Percentiles rank a stretch among this genome's conserved stretches.
These are phyloP conservation scores for Epinotia bilunana DNA, from an alignment of 2,888 invertebrate species.

Conservation along the genomic window DNA sequence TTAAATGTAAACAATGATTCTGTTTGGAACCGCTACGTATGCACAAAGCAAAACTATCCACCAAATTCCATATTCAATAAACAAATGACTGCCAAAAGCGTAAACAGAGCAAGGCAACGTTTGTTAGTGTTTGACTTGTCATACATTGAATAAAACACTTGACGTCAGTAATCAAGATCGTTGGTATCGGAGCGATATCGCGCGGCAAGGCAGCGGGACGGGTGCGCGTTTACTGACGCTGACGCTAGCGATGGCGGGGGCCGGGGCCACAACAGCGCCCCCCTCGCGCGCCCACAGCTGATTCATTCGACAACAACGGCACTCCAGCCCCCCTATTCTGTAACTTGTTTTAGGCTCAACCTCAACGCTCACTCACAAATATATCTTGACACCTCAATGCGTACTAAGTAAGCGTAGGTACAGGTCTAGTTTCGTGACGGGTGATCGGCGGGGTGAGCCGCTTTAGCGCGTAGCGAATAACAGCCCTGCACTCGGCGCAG, in stretches of 20 bases:
- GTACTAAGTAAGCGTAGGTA: no score
- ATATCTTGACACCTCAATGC: no score
- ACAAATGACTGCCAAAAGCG: conserved; percentile 39
- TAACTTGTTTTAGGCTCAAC: no score
- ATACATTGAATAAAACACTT: conserved; percentile 34
- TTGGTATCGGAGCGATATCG: conserved; percentile 46
- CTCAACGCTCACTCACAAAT: no score
- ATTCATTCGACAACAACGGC: conserved; percentile 57
- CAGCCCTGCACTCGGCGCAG: background rate
- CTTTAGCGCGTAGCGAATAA: no score
- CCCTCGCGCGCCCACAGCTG: conserved; percentile 71
- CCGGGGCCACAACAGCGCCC: conserved; percentile 55
- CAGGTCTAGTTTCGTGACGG: no score
- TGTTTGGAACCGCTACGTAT: background rate
- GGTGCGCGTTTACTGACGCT: conserved; percentile 72
- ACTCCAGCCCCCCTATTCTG: no score
- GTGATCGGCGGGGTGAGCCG: no score
- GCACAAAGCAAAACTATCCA: conserved; percentile 10
- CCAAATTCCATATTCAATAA: conserved; percentile 21
- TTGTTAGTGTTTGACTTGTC: conserved; percentile 11
- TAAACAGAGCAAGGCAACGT: conserved; percentile 45
- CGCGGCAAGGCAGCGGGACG: conserved; percentile 54
- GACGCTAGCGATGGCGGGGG: conserved; percentile 52
- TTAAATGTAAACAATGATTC: background rate
- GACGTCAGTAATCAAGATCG: conserved; percentile 37